Evolutionary conservation across 2,113 vertebrate genomes (phyloP).

Genomic region (Elachura formosa): DNA sequence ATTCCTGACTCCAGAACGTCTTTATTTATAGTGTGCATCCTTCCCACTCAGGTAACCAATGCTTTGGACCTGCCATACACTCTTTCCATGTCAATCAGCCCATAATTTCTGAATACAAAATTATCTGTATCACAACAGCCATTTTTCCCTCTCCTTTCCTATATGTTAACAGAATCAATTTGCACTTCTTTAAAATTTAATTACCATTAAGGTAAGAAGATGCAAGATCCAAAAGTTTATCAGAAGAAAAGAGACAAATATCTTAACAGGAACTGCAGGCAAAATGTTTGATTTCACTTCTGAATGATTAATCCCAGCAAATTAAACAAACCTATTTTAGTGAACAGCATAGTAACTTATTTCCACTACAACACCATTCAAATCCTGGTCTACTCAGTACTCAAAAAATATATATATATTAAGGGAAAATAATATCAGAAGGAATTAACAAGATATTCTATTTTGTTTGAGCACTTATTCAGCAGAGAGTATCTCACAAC

Average conservation of each 20-base stretch:
- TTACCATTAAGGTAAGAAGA: not conserved
- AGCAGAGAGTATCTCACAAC: not conserved
- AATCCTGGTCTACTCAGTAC: not conserved
- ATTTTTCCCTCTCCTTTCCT: not conserved
- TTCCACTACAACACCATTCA: not conserved
- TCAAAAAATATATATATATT: not conserved
- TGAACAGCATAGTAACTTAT: not conserved
- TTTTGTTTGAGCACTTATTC: not conserved
- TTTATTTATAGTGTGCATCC: not conserved
- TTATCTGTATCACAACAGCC: fast-evolving
- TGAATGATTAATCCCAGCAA: not conserved
- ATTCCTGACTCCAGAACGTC: not conserved
- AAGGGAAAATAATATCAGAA: not conserved
- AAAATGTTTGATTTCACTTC: not conserved
- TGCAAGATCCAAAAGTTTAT: not conserved
- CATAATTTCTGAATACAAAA: not conserved
- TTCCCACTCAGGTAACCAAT: not conserved
- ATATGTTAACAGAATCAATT: not conserved
- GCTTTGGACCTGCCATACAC: not conserved
- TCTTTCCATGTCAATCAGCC: not conserved
- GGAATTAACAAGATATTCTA: not conserved
- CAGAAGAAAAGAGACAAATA: not conserved
- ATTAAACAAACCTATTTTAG: not conserved
- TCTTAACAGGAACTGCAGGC: not conserved
- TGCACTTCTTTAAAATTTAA: not conserved